Conservation (phyloP, 1,140 invertebrate species). For the Bactericera cockerelli region DNA sequence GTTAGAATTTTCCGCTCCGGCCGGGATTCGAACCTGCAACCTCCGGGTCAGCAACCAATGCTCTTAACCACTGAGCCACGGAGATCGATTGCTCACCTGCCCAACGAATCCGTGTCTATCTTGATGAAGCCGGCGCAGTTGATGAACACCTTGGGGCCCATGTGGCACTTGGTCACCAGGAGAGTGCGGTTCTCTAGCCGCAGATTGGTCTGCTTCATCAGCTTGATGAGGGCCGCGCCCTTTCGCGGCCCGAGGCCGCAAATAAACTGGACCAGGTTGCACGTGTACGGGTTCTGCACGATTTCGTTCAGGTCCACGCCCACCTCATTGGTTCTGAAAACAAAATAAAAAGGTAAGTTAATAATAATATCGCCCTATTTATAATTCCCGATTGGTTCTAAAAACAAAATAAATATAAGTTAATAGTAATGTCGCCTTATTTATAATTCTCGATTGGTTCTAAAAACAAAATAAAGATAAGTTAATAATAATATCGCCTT, state of each 20-base stretch:
- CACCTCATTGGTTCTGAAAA: conserved; percentile 74
- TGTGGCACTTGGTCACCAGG: conserved; percentile 83
- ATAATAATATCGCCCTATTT: too few relatives aligned
- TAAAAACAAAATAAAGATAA: too few relatives aligned
- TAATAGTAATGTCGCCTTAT: too few relatives aligned
- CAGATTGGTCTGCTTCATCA: conserved; percentile 84
- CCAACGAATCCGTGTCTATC: conserved; percentile 88
- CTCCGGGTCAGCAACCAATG: too few relatives aligned
- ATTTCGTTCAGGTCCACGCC: conserved; percentile 96
- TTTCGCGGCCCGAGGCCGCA: conserved; percentile 94
- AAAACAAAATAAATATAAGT: too few relatives aligned
- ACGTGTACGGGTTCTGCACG: conserved; percentile 70
- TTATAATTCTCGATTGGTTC: too few relatives aligned
- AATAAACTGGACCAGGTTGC: conserved; percentile 90
- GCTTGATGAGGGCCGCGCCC: conserved; percentile 68
- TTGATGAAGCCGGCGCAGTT: conserved; percentile 99
- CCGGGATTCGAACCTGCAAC: too few relatives aligned
- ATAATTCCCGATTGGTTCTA: too few relatives aligned
- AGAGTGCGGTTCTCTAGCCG: conserved; percentile 88
- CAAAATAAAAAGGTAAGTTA: conserved; percentile 38
- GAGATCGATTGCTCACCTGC: conserved; percentile 42
- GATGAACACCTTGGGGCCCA: conserved; percentile 97
- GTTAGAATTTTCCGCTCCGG: too few relatives aligned
- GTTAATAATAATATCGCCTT: too few relatives aligned
- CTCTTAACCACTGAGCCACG: too few relatives aligned